These are phyloP conservation scores for Syngnathus floridae DNA, from an alignment of 2,113 vertebrate species.

Conservation along the genomic window DNA sequence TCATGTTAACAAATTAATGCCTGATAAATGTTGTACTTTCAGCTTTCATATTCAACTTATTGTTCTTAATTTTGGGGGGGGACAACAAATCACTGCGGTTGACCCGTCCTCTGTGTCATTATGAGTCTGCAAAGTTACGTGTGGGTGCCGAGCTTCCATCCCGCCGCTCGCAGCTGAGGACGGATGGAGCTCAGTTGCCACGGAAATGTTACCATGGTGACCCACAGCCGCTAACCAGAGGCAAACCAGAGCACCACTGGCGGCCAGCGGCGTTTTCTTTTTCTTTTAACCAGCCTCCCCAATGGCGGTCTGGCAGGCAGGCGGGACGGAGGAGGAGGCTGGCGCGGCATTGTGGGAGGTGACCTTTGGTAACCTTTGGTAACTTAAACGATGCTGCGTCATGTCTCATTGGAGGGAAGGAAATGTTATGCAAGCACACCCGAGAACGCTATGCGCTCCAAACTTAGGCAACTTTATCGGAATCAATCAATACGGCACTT, in stretches of 20 bases:
- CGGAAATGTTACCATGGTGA: conserved; percentile 61
- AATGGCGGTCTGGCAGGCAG: conserved; percentile 56
- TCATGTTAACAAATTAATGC: too few relatives aligned
- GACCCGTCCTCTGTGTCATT: not conserved
- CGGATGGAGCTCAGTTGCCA: conserved; percentile 54
- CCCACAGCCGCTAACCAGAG: conserved; percentile 58
- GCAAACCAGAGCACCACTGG: conserved; percentile 53
- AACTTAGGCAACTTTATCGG: not conserved
- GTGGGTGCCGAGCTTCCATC: not conserved
- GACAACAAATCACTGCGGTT: too few relatives aligned
- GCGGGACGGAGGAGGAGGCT: conserved; percentile 45
- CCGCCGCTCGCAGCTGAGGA: not conserved
- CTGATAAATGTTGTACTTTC: too few relatives aligned
- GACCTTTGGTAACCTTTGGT: conserved; percentile 36
- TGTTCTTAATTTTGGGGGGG: not conserved
- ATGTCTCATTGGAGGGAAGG: conserved; percentile 37
- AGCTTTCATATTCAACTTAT: not conserved
- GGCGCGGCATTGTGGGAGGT: conserved; percentile 44
- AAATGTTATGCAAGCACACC: conserved; percentile 39
- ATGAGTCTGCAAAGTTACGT: not conserved
- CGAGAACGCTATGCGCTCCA: not conserved
- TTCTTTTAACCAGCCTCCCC: conserved; percentile 20
- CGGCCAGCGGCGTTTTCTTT: conserved; percentile 1
- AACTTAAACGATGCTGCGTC: conserved; percentile 21
- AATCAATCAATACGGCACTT: not conserved